A percentile compares a stretch with the other conserved stretches of the same genome.
These are phyloP conservation scores for Athalia cordata DNA, from an alignment of 2,888 invertebrate species.

Conservation along the genomic window DNA sequence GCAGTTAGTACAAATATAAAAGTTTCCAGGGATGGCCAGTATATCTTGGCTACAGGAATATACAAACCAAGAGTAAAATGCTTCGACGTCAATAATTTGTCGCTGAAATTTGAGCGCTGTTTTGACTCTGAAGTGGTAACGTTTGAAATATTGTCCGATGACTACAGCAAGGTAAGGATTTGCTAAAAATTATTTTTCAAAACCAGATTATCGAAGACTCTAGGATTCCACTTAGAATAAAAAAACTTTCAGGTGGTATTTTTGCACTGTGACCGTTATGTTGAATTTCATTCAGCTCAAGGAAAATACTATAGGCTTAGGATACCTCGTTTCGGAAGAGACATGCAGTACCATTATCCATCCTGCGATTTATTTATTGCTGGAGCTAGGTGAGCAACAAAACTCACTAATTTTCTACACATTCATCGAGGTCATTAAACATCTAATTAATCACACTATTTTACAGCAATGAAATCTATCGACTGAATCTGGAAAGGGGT, in stretches of 20 bases:
- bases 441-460: slow-evolving; percentile 3
- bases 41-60: slow-evolving; percentile 92
- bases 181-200: slow-evolving; percentile 3
- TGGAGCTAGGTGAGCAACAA: slow-evolving; percentile 82
- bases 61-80: slow-evolving; percentile 98
- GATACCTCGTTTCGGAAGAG: slow-evolving; percentile 96
- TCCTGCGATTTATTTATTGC: slow-evolving; percentile 95
- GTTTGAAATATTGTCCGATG: slow-evolving; percentile 94
- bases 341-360: slow-evolving; percentile 91
- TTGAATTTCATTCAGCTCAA: slow-evolving; percentile 96
- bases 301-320: slow-evolving; percentile 93
- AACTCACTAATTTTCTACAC: background rate
- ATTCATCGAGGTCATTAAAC: background rate
- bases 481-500: slow-evolving; percentile 96
- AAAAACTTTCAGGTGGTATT: slow-evolving; percentile 80
- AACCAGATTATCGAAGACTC: background rate
- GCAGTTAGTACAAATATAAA: slow-evolving; percentile 90
- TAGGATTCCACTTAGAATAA: background rate
- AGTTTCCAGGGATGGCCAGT: slow-evolving; percentile 93
- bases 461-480: slow-evolving; percentile 88
- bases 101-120: slow-evolving; percentile 98
- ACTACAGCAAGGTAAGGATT: slow-evolving; percentile 90
- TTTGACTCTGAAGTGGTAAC: slow-evolving; percentile 97
- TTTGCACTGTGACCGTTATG: slow-evolving; percentile 91
- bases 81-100: slow-evolving; percentile 96